Percentiles rank a stretch among this genome's conserved stretches.
Conservation (phyloP, 2,113 vertebrate genomes). For the Barbus barbus region DNA sequence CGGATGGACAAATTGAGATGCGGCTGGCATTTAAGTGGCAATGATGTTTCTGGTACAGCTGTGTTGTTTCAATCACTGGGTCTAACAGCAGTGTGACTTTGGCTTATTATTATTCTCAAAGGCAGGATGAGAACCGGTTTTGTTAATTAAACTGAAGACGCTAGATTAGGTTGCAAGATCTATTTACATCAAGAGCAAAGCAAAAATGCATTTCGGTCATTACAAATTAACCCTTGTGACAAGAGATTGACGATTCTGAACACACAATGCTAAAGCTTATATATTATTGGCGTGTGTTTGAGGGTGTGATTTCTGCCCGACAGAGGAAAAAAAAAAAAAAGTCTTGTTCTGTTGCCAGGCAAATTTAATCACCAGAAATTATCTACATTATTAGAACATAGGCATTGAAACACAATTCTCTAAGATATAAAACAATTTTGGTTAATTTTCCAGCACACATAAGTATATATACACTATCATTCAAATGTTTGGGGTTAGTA, state of each 20-base stretch:
- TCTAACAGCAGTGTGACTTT: background rate
- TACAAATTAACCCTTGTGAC: background rate
- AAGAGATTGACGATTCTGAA: background rate
- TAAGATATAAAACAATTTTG: background rate
- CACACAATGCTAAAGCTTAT: background rate
- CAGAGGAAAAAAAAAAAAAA: background rate
- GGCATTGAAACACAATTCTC: background rate
- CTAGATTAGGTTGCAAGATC: background rate
- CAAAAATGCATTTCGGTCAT: background rate
- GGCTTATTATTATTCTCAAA: constrained; percentile 10
- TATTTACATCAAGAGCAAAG: background rate
- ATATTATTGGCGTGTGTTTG: background rate
- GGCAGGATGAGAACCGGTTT: background rate
- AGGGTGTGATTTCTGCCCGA: background rate
- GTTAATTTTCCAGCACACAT: background rate
- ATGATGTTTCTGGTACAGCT: background rate
- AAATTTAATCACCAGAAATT: background rate
- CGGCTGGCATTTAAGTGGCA: background rate
- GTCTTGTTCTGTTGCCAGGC: background rate
- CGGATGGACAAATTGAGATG: background rate
- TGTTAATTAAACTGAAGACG: constrained; percentile 13
- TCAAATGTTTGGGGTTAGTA: no score
- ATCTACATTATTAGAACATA: background rate
- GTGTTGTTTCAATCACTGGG: background rate
- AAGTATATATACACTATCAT: no score